Conservation (phyloP, 2,888 invertebrate genomes). For the Diarsia rubi region DNA sequence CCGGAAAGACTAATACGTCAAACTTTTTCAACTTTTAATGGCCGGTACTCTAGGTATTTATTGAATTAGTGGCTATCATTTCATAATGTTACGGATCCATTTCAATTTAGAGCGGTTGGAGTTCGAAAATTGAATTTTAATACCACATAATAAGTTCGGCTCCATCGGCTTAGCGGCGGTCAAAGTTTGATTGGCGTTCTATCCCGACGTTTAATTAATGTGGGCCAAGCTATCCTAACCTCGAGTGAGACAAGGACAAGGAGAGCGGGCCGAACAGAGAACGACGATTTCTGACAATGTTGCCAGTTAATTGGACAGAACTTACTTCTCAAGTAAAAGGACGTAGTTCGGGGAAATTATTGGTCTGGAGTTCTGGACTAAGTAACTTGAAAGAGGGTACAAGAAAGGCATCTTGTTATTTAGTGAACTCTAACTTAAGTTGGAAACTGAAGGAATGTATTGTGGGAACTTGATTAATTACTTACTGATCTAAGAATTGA, state of each 20-base stretch:
- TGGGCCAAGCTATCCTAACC: conserved; percentile 81
- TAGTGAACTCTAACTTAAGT: conserved; percentile 71
- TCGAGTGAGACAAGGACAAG: conserved; percentile 78
- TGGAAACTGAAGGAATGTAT: conserved; percentile 69
- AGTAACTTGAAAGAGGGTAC: conserved; percentile 74
- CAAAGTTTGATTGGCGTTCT: conserved; percentile 90
- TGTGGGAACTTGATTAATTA: conserved; percentile 59
- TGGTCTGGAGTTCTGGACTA: conserved; percentile 78
- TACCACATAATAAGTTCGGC: conserved; percentile 89
- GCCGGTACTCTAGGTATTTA: conserved; percentile 70
- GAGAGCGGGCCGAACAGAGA: conserved; percentile 74
- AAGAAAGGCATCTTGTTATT: conserved; percentile 73
- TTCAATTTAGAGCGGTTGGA: conserved; percentile 83
- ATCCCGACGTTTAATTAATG: conserved; percentile 89
- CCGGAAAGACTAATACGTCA: conserved; percentile 60
- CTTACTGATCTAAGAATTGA: conserved; percentile 37
- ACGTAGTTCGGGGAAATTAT: conserved; percentile 80
- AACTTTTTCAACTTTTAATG: conserved; percentile 62
- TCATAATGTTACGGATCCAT: conserved; percentile 77
- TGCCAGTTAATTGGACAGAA: conserved; percentile 85
- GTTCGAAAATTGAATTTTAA: conserved; percentile 88
- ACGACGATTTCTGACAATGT: conserved; percentile 78
- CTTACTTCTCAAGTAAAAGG: conserved; percentile 81
- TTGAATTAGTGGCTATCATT: conserved; percentile 77
- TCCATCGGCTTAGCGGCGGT: conserved; percentile 88